phyloP scores from a whole-genome alignment of 1,140 invertebrate genomes.

The Anastrepha ludens region DNA sequence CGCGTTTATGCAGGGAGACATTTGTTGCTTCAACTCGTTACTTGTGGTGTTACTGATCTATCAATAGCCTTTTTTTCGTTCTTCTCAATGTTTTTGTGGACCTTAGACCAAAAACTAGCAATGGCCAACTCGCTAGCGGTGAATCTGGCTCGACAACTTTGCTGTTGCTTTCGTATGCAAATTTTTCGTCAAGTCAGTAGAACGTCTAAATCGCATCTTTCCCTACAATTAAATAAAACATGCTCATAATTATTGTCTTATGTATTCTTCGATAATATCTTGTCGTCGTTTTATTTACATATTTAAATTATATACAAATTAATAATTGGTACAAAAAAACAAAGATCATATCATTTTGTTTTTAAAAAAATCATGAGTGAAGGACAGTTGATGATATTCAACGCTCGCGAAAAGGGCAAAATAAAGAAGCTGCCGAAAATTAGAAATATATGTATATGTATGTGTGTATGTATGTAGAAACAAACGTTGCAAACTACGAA shows the following conservation, averaged over 20 bases:
- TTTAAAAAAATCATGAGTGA: neutral
- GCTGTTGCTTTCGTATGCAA: too few relatives aligned
- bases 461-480: neutral
- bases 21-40: too few relatives aligned
- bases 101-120: too few relatives aligned
- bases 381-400: neutral
- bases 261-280: slow-evolving; percentile 34
- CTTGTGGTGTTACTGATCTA: too few relatives aligned
- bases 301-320: slow-evolving; percentile 52
- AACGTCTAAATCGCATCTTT: too few relatives aligned
- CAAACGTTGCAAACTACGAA: slow-evolving; percentile 43
- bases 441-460: neutral
- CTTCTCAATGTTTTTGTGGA: too few relatives aligned
- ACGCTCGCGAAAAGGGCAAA: neutral
- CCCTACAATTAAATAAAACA: neutral
- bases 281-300: slow-evolving; percentile 50
- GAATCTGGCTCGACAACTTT: too few relatives aligned
- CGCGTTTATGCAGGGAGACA: too few relatives aligned
- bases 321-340: slow-evolving; percentile 44
- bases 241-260: neutral
- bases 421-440: neutral
- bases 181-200: too few relatives aligned
- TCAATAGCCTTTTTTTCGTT: too few relatives aligned
- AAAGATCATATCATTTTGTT: slow-evolving; percentile 50
- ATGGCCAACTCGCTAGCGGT: too few relatives aligned